These are phyloP conservation scores for Anhinga rufa DNA, from an alignment of 2,113 vertebrate species.

Conservation along the genomic window DNA sequence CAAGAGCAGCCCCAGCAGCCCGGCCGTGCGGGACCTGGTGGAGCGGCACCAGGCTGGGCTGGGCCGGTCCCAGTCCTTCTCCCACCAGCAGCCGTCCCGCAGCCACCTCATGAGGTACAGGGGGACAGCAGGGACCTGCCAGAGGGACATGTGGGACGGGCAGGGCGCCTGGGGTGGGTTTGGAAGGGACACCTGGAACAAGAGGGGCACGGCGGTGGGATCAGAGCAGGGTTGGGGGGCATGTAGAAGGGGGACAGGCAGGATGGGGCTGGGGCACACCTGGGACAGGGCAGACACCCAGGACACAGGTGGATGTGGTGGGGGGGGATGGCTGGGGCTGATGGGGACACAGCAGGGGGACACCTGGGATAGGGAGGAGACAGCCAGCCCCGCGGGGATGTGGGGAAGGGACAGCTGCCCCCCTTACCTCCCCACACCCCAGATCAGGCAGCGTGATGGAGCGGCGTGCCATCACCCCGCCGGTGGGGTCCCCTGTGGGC, in stretches of 20 bases:
- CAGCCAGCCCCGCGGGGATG: too few relatives aligned
- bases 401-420: background rate
- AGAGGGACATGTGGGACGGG: background rate
- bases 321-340: background rate
- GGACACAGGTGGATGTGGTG: background rate
- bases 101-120: conserved; percentile 90
- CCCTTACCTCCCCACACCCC: background rate
- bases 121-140: background rate
- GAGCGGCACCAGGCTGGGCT: conserved; percentile 82
- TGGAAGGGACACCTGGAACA: background rate
- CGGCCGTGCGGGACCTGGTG: conserved; percentile 84
- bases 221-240: background rate
- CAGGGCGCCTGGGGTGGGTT: background rate
- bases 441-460: conserved; percentile 96
- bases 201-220: background rate
- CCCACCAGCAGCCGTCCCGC: conserved; percentile 90
- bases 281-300: too few relatives aligned
- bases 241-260: background rate
- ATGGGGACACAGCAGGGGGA: background rate
- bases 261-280: background rate
- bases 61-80: conserved; percentile 92
- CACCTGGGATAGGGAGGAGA: background rate
- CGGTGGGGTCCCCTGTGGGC: conserved; percentile 87
- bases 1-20: conserved; percentile 88
- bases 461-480: conserved; percentile 88